Evolutionary conservation across 2,888 invertebrate genomes (phyloP), one percentile per base, ranked within the genome.

Genomic region (Lacanobia wlatinum): DNA sequence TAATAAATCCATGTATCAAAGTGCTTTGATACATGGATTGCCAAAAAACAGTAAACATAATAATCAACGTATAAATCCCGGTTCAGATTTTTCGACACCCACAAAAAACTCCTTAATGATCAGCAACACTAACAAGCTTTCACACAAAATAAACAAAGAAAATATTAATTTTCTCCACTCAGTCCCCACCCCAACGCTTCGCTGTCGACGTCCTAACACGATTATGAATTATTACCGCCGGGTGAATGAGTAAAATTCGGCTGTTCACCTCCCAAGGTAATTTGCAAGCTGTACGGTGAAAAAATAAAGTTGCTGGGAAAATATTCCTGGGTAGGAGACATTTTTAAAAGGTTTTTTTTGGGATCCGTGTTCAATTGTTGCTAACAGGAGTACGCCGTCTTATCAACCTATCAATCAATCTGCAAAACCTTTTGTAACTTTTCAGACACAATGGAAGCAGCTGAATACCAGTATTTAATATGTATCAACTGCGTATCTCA

Each of bases 161-260:
- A 70, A 73, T 71, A 76, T 56, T 79, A 82, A 66, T 73, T 69
- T 69, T 52, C 76, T 12, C n/a, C 70, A 84, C 82, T 82, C 72
- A 83, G 80, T 38, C 60, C 88, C 14, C 82, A 78, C 66, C 89
- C 81, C 73, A 78, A 85, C 70, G 82, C 82, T 87, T 84, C 77
- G 83, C 78, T 86, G 88, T 85, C 84, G 82, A 83, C 87, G 82
- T 50, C 70, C 86, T 88, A 87, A 87, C 87, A 75, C 78, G 87
- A 87, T 87, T 87, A 87, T 88, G 88, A 88, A 85, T 88, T 88
- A 89, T 88, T 87, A 84, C 81, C 74, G 79, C n/a, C 76, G 82
- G 78, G 82, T 83, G 84, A 87, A 84, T 84, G 78, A 84, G 87
- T 88, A 82, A 86, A 87, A 84, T 86, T 87, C 76, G 79, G 75